These are phyloP conservation scores for Laothoe populi DNA, from an alignment of 2,888 invertebrate species.

Conservation along the genomic window DNA sequence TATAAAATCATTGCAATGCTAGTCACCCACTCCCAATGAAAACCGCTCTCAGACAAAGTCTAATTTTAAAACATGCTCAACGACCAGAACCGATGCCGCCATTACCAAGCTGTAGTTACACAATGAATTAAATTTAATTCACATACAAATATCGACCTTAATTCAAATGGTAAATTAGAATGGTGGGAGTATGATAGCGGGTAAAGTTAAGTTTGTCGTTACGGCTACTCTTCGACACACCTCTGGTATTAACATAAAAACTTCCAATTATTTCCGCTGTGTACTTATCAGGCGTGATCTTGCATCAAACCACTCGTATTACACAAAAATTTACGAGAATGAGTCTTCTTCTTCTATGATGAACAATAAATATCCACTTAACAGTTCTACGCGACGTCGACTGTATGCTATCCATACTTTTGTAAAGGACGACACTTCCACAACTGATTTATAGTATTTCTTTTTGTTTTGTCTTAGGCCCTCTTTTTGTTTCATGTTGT, in stretches of 20 bases:
- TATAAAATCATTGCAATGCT: constrained; percentile 47
- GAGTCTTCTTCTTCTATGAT: constrained; percentile 65
- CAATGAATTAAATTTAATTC: constrained; percentile 43
- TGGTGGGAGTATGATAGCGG: constrained; percentile 37
- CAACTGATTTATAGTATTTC: constrained; percentile 66
- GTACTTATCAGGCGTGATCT: constrained; percentile 70
- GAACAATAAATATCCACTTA: constrained; percentile 76
- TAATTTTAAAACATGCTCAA: constrained; percentile 60
- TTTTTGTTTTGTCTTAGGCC: constrained; percentile 59
- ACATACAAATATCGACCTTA: constrained; percentile 51
- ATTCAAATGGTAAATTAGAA: constrained; percentile 39
- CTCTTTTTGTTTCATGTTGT: constrained; percentile 58
- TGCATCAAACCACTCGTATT: constrained; percentile 75
- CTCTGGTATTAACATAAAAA: constrained; percentile 64
- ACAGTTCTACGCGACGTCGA: constrained; percentile 61
- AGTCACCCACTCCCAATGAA: constrained; percentile 48
- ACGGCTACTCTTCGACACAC: constrained; percentile 36
- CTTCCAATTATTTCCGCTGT: constrained; percentile 73
- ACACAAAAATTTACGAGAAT: constrained; percentile 77
- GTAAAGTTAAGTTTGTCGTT: constrained; percentile 33
- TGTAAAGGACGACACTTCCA: constrained; percentile 57
- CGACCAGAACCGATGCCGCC: constrained; percentile 58
- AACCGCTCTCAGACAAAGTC: constrained; percentile 45
- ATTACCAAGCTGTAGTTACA: constrained; percentile 48
- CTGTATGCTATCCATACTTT: constrained; percentile 55